phyloP scores from a whole-genome alignment of 1,140 invertebrate species.

The Trichoplusia ni region DNA sequence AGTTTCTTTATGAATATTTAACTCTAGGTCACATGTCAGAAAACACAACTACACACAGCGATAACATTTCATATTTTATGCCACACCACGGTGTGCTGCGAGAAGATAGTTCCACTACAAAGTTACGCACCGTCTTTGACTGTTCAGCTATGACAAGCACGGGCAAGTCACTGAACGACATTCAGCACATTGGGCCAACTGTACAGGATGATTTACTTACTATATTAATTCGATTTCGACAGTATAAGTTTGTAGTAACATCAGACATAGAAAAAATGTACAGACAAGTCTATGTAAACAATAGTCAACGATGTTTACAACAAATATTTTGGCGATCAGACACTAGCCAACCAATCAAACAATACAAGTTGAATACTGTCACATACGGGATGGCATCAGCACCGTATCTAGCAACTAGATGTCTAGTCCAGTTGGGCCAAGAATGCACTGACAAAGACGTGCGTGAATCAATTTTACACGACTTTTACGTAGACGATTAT shows the following conservation, averaged over 20 bases:
- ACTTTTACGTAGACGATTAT: constrained; percentile 16
- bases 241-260: constrained; percentile 17
- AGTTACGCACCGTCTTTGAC: neutral
- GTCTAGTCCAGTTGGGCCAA: constrained; percentile 15
- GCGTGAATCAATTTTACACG: neutral
- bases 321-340: constrained; percentile 30
- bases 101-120: neutral
- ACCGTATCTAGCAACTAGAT: constrained; percentile 20
- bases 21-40: constrained; percentile 15
- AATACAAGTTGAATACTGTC: constrained; percentile 20
- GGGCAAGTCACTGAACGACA: neutral
- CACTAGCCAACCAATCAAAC: neutral
- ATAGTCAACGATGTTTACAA: constrained; percentile 13
- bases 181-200: too few relatives aligned
- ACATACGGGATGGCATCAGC: constrained; percentile 14
- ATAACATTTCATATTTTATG: too few relatives aligned
- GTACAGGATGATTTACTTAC: constrained; percentile 25
- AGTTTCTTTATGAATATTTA: neutral
- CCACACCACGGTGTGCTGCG: too few relatives aligned
- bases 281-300: constrained; percentile 6
- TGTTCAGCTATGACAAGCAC: constrained; percentile 16
- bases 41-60: neutral
- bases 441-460: constrained; percentile 1
- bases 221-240: constrained; percentile 21
- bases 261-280: constrained; percentile 27